These are phyloP conservation scores for Bedellia somnulentella DNA, from an alignment of 2,888 invertebrate genomes.

Conservation along the genomic window DNA sequence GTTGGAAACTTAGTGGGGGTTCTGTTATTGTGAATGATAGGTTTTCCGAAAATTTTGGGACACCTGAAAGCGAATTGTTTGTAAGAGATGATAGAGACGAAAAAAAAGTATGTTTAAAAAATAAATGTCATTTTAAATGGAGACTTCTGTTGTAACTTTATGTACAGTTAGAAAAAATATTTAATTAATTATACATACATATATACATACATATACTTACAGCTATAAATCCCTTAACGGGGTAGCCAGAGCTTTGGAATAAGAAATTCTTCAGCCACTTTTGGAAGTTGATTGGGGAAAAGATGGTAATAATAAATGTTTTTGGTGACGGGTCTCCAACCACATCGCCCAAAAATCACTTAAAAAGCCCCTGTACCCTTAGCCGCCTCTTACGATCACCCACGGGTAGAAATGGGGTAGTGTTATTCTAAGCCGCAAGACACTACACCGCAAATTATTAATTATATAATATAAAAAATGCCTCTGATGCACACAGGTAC, in stretches of 20 bases:
- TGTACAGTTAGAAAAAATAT: not conserved
- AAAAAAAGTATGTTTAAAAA: not conserved
- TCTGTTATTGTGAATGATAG: conserved; percentile 66
- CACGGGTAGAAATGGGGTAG: too few species aligned
- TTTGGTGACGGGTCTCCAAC: too few species aligned
- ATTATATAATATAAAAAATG: too few species aligned
- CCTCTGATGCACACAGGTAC: too few species aligned
- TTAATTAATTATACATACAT: not conserved
- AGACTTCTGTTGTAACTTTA: not conserved
- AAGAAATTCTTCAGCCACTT: too few species aligned
- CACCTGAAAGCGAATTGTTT: conserved; percentile 37
- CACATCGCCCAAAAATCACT: too few species aligned
- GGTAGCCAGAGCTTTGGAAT: not conserved
- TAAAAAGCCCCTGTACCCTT: too few species aligned
- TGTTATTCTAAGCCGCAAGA: too few species aligned
- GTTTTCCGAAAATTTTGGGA: conserved; percentile 62
- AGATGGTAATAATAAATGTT: too few species aligned
- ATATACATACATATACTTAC: not conserved
- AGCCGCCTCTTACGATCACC: too few species aligned
- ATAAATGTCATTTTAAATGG: not conserved
- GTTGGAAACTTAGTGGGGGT: conserved; percentile 64
- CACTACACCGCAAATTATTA: too few species aligned
- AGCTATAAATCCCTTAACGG: not conserved
- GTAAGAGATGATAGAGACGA: conserved; percentile 6
- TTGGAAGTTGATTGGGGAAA: too few species aligned